Percentiles rank a stretch among this genome's conserved stretches.
phyloP scores from a whole-genome alignment of 2,113 vertebrate species.

The Stictonetta naevosa region DNA sequence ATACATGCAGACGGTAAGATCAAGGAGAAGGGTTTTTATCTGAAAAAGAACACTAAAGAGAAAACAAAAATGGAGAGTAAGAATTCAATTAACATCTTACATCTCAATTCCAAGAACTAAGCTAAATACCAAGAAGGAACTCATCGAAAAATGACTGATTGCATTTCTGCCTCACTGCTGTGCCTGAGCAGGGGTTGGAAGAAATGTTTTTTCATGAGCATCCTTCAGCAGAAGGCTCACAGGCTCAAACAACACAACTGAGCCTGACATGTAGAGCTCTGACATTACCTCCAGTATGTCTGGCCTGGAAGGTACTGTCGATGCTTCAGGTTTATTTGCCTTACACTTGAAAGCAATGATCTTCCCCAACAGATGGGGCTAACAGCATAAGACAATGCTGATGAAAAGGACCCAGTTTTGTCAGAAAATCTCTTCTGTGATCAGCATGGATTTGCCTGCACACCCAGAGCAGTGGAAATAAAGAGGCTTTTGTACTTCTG shows the following conservation, averaged over 20 bases:
- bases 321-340: background rate
- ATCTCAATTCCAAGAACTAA: background rate
- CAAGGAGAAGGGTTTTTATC: background rate
- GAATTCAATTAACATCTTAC: background rate
- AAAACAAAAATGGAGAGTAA: background rate
- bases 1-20: accelerated
- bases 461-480: background rate
- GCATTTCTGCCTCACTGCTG: background rate
- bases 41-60: background rate
- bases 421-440: background rate
- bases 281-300: background rate
- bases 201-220: accelerated
- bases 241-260: background rate
- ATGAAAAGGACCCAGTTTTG: background rate
- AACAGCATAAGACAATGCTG: accelerated
- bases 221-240: background rate
- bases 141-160: background rate
- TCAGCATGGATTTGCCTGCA: background rate
- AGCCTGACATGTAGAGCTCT: accelerated
- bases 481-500: background rate
- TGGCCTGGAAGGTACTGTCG: background rate
- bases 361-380: background rate
- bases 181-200: background rate
- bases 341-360: background rate
- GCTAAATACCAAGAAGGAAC: background rate